Conservation (phyloP, 2,113 vertebrate species). For the Pelecanus crispus region DNA sequence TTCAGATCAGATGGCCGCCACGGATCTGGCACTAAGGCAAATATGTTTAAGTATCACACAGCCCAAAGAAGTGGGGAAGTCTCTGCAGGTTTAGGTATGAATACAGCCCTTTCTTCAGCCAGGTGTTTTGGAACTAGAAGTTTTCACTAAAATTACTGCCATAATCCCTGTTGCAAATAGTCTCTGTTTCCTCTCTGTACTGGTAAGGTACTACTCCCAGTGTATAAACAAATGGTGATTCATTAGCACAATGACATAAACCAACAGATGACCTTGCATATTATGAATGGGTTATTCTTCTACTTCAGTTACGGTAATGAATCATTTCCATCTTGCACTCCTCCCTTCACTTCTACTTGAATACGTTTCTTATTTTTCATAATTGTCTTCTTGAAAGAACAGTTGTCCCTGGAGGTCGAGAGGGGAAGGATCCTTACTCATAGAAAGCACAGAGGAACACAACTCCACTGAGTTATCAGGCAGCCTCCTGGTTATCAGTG, state of each 20-base stretch:
- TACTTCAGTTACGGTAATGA: conserved; percentile 17
- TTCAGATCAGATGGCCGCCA: not conserved
- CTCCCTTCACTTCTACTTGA: conserved; percentile 16
- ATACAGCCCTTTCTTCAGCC: conserved; percentile 50
- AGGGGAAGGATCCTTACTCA: not conserved
- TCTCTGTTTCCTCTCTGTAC: conserved; percentile 44
- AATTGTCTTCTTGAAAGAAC: conserved; percentile 12
- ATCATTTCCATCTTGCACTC: conserved; percentile 41
- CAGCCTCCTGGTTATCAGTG: not conserved
- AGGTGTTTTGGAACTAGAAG: conserved; percentile 18
- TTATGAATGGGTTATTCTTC: conserved; percentile 64
- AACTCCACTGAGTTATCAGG: not conserved
- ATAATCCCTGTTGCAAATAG: conserved; percentile 39
- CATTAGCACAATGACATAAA: conserved; percentile 51
- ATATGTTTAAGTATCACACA: not conserved
- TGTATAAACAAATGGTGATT: conserved; percentile 61
- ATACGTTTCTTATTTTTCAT: not conserved
- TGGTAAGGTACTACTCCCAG: conserved; percentile 39
- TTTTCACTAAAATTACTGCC: conserved; percentile 44
- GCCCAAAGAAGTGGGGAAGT: not conserved
- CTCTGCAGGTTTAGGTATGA: conserved; percentile 31
- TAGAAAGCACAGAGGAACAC: not conserved
- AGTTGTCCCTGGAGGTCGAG: not conserved
- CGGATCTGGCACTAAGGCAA: conserved; percentile 15
- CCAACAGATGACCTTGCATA: conserved; percentile 59